Evolutionary conservation across 2,888 invertebrate genomes (phyloP), one percentile per base, ranked within the genome.

Genomic region (Lasius fuliginosus): DNA sequence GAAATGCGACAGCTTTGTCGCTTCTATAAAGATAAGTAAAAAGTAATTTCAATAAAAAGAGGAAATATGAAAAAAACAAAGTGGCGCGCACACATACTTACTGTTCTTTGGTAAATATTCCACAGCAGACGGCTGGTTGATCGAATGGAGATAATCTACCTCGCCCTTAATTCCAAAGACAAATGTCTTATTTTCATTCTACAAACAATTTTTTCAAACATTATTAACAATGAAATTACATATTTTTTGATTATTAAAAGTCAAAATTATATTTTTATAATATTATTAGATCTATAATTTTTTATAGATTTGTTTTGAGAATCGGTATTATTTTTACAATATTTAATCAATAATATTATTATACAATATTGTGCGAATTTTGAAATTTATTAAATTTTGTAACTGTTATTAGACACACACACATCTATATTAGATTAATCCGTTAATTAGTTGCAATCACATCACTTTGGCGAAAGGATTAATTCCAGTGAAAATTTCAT

Each of bases 21-120:
- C 89, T 86, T 85, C 93, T 93, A 75, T 27, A 18, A 27, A 58
- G 0, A 6, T 73, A 40, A 42, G 3, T 1, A 30, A 75, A 65
- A 42, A 49, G 3, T 33, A 46, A 12, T 33, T 49, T 76, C 9
- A 11, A 27, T 36, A 33, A 46, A 18, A 42, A 12, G 6, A 23
- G 9, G 3, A 60, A 60, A 53, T 30, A 42, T 60, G n/a, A 2
- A 23, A 49, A 23, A 65, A 46, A 12, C 42, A 30, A 40, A 40
- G 30, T n/a, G 0, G 8, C n/a, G 5, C 11, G 23, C n/a, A 60
- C 74, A 74, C 53, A 69, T 53, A 85, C 91, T 87, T 82, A 93
- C 93, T 91, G 83, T 91, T 93, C 88, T 91, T 92, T 89, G 92
- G 90, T 88, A 89, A 89, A 60, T 87, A 89, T 68, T 77, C 85